These are phyloP conservation scores for Calliopsis andreniformis DNA, from an alignment of 1,140 invertebrate species.

Conservation along the genomic window DNA sequence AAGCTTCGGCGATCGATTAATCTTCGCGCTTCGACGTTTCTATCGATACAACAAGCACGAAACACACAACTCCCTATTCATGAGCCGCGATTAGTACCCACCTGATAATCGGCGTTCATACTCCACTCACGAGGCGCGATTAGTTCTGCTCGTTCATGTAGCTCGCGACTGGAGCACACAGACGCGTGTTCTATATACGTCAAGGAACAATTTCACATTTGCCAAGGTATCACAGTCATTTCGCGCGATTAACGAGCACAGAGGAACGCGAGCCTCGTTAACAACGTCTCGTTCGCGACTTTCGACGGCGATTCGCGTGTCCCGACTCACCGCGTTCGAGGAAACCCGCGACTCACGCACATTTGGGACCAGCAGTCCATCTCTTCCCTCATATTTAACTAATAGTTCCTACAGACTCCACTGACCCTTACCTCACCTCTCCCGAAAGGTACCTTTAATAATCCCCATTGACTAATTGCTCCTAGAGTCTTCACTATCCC, in stretches of 20 bases:
- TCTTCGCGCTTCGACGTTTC: too few species aligned
- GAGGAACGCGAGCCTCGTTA: not conserved
- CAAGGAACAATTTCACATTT: not conserved
- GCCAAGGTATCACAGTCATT: not conserved
- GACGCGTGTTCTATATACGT: not conserved
- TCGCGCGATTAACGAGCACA: not conserved
- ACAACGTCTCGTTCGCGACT: not conserved
- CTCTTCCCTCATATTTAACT: too few species aligned
- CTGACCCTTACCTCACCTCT: too few species aligned
- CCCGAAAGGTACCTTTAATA: too few species aligned
- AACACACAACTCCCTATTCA: not conserved
- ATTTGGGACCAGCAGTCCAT: too few species aligned
- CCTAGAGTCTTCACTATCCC: too few species aligned
- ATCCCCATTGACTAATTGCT: too few species aligned
- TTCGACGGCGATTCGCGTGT: not conserved
- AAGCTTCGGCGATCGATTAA: not conserved
- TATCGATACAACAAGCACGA: not conserved
- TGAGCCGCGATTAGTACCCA: conserved; percentile 8
- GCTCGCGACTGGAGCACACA: too few species aligned
- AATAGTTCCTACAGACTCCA: too few species aligned
- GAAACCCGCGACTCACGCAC: not conserved
- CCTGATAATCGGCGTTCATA: conserved; percentile 38
- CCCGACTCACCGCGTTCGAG: not conserved
- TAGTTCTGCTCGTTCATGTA: not conserved
- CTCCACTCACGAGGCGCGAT: conserved; percentile 9